Percentiles rank a stretch among this genome's conserved stretches.
phyloP scores from a whole-genome alignment of 53 echinoderm and acorn worm species.

The Apostichopus leukothele region DNA sequence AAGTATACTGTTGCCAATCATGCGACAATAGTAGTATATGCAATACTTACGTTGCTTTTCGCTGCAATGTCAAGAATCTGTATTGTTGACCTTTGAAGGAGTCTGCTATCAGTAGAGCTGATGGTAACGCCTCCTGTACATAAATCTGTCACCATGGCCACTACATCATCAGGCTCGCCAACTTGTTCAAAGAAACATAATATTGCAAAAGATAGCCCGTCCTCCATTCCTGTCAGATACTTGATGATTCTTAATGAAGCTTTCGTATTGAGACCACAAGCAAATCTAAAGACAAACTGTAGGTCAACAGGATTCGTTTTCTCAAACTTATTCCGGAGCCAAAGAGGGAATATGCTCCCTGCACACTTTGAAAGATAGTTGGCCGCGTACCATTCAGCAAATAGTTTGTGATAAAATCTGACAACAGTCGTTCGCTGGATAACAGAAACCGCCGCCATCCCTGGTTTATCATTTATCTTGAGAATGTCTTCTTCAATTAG shows the following conservation, averaged over 20 bases:
- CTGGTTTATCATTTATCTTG: not conserved
- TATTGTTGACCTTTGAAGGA: not conserved
- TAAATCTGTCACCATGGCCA: not conserved
- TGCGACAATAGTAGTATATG: no score
- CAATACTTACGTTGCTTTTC: not conserved
- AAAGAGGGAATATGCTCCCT: not conserved
- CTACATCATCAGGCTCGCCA: not conserved
- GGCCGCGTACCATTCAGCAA: constrained; percentile 17
- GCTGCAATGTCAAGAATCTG: not conserved
- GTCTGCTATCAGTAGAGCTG: not conserved
- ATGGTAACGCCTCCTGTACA: not conserved
- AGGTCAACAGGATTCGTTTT: not conserved
- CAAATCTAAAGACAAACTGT: not conserved
- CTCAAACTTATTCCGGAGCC: not conserved
- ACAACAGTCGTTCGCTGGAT: not conserved
- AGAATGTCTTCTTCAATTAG: not conserved
- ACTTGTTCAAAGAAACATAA: not conserved
- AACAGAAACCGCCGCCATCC: not conserved
- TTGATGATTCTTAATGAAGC: not conserved
- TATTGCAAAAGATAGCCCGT: not conserved
- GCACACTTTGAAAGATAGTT: not conserved
- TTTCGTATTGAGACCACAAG: not conserved
- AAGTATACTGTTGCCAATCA: no score
- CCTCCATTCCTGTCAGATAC: not conserved
- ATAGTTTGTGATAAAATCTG: constrained; percentile 3